These are phyloP conservation scores for Stegodyphus mimosarum DNA, from an alignment of 1,140 invertebrate genomes.

Conservation along the genomic window DNA sequence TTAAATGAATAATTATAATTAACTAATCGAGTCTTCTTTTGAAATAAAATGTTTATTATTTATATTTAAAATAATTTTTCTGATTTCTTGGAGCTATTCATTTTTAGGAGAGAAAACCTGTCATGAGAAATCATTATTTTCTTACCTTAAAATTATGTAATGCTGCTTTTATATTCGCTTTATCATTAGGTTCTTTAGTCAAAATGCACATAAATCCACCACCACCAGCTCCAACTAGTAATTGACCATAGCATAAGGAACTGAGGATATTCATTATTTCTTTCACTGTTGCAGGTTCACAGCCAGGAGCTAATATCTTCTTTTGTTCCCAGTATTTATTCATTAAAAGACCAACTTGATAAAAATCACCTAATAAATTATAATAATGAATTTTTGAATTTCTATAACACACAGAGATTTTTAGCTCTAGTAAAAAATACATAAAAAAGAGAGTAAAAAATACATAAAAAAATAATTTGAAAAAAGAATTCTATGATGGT, in stretches of 20 bases:
- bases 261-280: conserved; percentile 66
- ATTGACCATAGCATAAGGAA: conserved; percentile 66
- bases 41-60: neutral
- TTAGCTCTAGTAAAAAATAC: too few species aligned
- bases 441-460: too few species aligned
- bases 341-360: conserved; percentile 67
- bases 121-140: neutral
- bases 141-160: conserved; percentile 11
- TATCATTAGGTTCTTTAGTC: conserved; percentile 65
- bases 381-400: too few species aligned
- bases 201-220: conserved; percentile 70
- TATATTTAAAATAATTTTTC: neutral
- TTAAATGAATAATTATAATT: too few species aligned
- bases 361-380: conserved; percentile 65
- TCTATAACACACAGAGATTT: too few species aligned
- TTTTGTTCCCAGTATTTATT: conserved; percentile 70
- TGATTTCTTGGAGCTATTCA: neutral
- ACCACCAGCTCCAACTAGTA: conserved; percentile 70
- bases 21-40: neutral
- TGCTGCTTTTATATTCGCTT: conserved; percentile 58
- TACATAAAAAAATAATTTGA: too few species aligned
- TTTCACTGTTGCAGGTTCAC: conserved; percentile 68
- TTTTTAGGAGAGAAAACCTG: too few species aligned
- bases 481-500: too few species aligned
- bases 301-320: conserved; percentile 70